Evolutionary conservation across 2,888 invertebrate species (phyloP), one percentile per base, ranked within the genome.

Genomic region (Drosophila macrospina): DNA sequence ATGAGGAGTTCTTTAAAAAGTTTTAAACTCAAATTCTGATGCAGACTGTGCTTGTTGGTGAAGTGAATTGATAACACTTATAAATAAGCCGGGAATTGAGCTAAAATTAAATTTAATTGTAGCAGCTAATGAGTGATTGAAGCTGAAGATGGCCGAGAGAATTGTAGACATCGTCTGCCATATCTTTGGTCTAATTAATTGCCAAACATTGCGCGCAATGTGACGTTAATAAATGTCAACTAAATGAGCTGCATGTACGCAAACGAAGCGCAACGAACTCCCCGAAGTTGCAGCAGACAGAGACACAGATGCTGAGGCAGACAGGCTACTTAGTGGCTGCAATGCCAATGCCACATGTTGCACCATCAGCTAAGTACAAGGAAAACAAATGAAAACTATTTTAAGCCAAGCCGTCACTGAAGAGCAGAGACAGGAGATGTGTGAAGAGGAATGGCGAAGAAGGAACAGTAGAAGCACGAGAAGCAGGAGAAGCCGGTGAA

Each of bases 151-250:
- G 32, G 15, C 8, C 30, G 42, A 47, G 64, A 55, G 24, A 15
- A 32, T 13, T 24, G 2, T 36, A 15, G 45, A 26, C 52, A 63
- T 61, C 52, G 68, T 72, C 74, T 84, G 69, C 59, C 64, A 73
- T 66, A 59, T 65, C 67, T 80, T 57, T 47, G 77, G 69, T 65
- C 86, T 85, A 85, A 88, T 85, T 85, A 85, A 84, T 88, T 85
- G 88, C 80, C 87, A 88, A 85, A 88, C 89, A 86, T 86, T 84
- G 85, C 89, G 85, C 87, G 87, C 78, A 64, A 71, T 78, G 84
- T 84, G 89, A 88, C 85, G 81, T 86, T 88, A 84, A 85, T 85
- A 88, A 84, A 85, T 85, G 89, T 85, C 87, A 88, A 86, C 85
- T 85, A 85, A 85, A 84, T 84, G 87, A 87, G 83, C 85, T 83